Percentiles rank a stretch among this genome's conserved stretches.
phyloP scores from a whole-genome alignment of 2,113 vertebrate species.

The Hypocryptadius cinnamomeus region DNA sequence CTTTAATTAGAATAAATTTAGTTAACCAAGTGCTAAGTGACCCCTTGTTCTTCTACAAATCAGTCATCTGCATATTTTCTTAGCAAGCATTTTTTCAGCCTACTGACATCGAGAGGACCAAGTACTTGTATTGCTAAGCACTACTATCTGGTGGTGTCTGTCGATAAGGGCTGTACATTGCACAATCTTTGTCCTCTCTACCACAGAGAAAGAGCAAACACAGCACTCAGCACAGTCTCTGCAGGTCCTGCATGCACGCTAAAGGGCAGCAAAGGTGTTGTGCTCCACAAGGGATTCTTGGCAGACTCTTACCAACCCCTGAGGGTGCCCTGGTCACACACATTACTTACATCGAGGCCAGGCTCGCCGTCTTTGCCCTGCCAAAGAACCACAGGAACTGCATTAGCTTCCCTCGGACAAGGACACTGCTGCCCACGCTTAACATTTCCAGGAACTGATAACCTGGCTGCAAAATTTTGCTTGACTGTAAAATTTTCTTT shows the following conservation, averaged over 20 bases:
- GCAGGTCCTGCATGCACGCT: neutral
- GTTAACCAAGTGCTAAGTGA: neutral
- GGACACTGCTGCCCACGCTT: neutral
- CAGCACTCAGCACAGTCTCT: neutral
- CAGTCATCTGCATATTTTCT: neutral
- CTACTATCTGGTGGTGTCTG: neutral
- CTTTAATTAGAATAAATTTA: neutral
- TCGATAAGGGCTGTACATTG: neutral
- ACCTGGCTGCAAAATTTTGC: neutral
- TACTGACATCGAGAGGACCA: neutral
- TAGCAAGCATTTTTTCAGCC: neutral
- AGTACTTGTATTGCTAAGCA: neutral
- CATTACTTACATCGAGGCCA: conserved; percentile 92
- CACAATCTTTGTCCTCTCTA: neutral
- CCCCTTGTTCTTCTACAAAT: neutral
- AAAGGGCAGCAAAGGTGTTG: neutral
- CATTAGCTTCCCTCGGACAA: conserved; percentile 48
- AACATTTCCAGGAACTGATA: neutral
- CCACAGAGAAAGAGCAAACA: neutral
- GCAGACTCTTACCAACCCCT: conserved; percentile 3
- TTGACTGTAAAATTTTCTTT: neutral
- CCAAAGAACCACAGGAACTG: conserved; percentile 68
- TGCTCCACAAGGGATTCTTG: neutral
- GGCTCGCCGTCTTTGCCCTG: conserved; percentile 95
- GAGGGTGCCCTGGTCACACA: conserved; percentile 6